A percentile compares a stretch with the other conserved stretches of the same genome.
phyloP scores from a whole-genome alignment of 2,113 vertebrate species.

The Pterocles burchelli region DNA sequence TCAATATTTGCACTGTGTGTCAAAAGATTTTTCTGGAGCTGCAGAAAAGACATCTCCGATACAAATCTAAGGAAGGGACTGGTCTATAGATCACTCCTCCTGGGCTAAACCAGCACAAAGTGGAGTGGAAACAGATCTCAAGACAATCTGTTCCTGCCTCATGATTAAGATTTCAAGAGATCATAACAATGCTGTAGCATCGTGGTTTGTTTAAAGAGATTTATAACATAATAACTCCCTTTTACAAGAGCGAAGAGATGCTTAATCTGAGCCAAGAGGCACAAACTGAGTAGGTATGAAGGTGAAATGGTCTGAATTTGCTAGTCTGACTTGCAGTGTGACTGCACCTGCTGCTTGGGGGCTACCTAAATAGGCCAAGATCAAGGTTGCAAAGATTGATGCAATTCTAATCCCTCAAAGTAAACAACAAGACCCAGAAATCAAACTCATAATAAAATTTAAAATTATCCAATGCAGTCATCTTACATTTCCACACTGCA shows the following conservation, averaged over 20 bases:
- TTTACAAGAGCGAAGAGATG: neutral
- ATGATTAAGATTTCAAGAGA: neutral
- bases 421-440: neutral
- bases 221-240: neutral
- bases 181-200: neutral
- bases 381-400: neutral
- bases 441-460: neutral
- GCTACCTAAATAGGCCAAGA: conserved; percentile 33
- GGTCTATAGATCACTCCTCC: neutral
- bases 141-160: neutral
- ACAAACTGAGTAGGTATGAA: neutral
- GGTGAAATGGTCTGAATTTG: conserved; percentile 41
- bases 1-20: neutral
- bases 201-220: neutral
- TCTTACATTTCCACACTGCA: neutral
- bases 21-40: conserved; percentile 14
- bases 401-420: neutral
- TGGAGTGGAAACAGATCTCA: neutral
- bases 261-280: neutral
- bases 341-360: conserved; percentile 18
- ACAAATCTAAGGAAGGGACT: neutral
- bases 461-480: neutral
- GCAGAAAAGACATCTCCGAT: neutral
- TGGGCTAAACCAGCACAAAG: neutral
- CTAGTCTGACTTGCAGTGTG: neutral